Evolutionary conservation across 1,140 invertebrate species (phyloP).

Genomic region (Dendrolimus kikuchii): DNA sequence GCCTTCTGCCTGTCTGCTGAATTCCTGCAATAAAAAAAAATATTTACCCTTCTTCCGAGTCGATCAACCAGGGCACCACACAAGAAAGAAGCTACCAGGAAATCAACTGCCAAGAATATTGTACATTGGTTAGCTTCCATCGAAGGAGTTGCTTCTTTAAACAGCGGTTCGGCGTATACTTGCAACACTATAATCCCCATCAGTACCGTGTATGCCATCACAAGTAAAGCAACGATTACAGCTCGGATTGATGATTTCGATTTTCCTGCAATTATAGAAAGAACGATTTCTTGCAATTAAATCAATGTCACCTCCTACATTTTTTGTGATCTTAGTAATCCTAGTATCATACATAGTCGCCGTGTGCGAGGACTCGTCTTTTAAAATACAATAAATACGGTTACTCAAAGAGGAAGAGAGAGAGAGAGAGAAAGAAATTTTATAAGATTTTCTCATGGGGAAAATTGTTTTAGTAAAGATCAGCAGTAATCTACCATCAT

Average conservation of each 20-base stretch:
- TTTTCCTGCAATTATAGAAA: constrained; percentile 24
- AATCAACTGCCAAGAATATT: constrained; percentile 41
- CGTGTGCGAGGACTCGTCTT: no score
- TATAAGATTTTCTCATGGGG: no score
- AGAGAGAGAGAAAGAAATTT: no score
- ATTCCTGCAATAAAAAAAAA: no score
- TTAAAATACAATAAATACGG: no score
- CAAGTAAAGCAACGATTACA: constrained; percentile 26
- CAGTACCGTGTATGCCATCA: constrained; percentile 38
- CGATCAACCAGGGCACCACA: constrained; percentile 36
- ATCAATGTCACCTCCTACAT: background rate
- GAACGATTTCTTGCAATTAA: background rate
- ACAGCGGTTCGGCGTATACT: constrained; percentile 55
- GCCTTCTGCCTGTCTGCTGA: no score
- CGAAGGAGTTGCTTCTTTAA: constrained; percentile 46
- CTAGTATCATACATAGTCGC: no score
- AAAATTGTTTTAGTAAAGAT: no score
- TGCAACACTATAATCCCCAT: constrained; percentile 53
- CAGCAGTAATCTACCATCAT: no score
- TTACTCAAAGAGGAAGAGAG: no score
- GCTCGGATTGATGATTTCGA: constrained; percentile 46
- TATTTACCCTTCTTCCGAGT: constrained; percentile 48
- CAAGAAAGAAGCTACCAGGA: constrained; percentile 28
- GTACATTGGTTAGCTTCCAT: constrained; percentile 47
- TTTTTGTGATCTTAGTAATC: no score